Percentiles rank a stretch among this genome's conserved stretches.
These are phyloP conservation scores for Nomada fucata DNA, from an alignment of 2,888 invertebrate species.

Conservation along the genomic window DNA sequence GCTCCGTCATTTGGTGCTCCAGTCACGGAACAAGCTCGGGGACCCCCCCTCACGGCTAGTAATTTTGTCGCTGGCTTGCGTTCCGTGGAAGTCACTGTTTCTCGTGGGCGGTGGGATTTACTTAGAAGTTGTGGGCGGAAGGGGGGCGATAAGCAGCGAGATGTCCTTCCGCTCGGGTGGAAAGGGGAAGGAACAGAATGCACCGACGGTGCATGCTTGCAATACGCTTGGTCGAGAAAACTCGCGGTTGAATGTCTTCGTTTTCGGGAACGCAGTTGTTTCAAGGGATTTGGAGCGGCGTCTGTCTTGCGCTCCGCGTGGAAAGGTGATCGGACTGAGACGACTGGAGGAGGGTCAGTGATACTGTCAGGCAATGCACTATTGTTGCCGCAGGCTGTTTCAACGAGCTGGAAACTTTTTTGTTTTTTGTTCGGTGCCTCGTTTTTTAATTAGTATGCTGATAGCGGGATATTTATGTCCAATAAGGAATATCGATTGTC, in stretches of 20 bases:
- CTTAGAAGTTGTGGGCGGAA: constrained; percentile 34
- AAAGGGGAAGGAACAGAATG: not conserved
- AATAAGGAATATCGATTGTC: no score
- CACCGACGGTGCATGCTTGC: constrained; percentile 4
- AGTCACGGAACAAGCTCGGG: constrained; percentile 38
- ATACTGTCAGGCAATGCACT: no score
- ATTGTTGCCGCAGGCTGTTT: no score
- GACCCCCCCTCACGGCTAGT: constrained; percentile 42
- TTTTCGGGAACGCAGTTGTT: constrained; percentile 11
- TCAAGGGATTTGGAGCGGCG: not conserved
- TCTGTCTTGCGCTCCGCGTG: not conserved
- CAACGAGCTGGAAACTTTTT: no score
- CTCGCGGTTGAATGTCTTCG: not conserved
- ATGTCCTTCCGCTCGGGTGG: not conserved
- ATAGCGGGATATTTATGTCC: no score
- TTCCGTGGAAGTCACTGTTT: constrained; percentile 45
- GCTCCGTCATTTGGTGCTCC: constrained; percentile 3
- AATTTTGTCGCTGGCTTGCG: constrained; percentile 57
- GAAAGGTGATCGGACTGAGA: not conserved
- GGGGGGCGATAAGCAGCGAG: constrained; percentile 49
- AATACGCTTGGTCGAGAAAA: constrained; percentile 11
- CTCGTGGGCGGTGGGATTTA: constrained; percentile 51
- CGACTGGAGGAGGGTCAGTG: no score
- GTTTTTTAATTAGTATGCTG: no score
- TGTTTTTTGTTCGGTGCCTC: no score